phyloP scores from a whole-genome alignment of 2,888 invertebrate genomes.

The Dioctria linearis region DNA sequence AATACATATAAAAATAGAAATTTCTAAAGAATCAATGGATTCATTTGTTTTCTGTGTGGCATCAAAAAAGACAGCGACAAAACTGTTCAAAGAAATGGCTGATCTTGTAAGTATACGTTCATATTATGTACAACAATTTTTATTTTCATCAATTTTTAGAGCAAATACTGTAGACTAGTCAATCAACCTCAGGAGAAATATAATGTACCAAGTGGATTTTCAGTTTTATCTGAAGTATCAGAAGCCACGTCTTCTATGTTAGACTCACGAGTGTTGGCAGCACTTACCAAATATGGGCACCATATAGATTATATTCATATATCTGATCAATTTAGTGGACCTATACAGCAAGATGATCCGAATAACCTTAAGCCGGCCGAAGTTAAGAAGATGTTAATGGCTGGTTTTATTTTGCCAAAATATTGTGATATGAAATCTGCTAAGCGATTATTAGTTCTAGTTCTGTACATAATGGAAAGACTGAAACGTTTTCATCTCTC shows the following conservation, averaged over 20 bases:
- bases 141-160: constrained; percentile 70
- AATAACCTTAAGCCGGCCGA: constrained; percentile 82
- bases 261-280: constrained; percentile 84
- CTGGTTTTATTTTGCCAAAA: constrained; percentile 84
- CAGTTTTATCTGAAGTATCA: constrained; percentile 90
- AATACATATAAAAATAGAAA: constrained; percentile 86
- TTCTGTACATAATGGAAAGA: constrained; percentile 95
- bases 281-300: constrained; percentile 85
- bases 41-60: constrained; percentile 94
- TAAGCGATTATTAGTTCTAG: constrained; percentile 86
- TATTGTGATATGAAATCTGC: constrained; percentile 79
- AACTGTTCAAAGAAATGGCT: constrained; percentile 91
- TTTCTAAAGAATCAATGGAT: constrained; percentile 93
- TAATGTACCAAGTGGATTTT: constrained; percentile 81
- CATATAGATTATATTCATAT: constrained; percentile 96
- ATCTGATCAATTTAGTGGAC: constrained; percentile 95
- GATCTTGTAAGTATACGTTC: constrained; percentile 79
- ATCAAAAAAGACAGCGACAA: constrained; percentile 87
- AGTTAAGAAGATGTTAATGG: constrained; percentile 84
- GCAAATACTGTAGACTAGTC: constrained; percentile 85
- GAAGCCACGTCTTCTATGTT: constrained; percentile 89
- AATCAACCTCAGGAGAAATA: constrained; percentile 86
- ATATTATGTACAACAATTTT: background rate
- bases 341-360: constrained; percentile 88
- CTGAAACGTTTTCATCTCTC: constrained; percentile 88